These are phyloP conservation scores for Leptoclinus maculatus DNA, from an alignment of 2,797 vertebrate species.

Conservation along the genomic window DNA sequence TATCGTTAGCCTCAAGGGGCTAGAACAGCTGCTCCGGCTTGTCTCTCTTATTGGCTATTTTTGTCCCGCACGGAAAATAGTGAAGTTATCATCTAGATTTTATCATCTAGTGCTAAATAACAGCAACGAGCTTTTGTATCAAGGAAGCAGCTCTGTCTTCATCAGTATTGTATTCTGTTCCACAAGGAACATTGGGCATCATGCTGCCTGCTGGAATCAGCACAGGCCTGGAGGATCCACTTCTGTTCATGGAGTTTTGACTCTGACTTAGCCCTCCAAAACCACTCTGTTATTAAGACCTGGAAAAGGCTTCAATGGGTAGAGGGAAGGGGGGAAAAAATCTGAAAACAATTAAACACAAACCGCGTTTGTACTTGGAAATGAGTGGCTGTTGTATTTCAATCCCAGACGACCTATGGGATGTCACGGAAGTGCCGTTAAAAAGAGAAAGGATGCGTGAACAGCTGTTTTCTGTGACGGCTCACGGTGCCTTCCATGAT, in stretches of 20 bases:
- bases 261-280: constrained; percentile 66
- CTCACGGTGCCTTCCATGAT: constrained; percentile 77
- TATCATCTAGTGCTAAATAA: constrained; percentile 4
- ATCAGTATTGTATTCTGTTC: constrained; percentile 33
- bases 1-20: neutral
- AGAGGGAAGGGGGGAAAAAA: constrained; percentile 64
- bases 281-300: constrained; percentile 74
- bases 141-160: constrained; percentile 12
- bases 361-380: constrained; percentile 78
- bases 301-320: constrained; percentile 65
- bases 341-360: constrained; percentile 85
- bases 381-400: constrained; percentile 80
- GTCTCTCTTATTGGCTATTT: neutral
- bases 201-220: constrained; percentile 47
- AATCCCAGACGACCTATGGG: constrained; percentile 75
- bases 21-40: neutral
- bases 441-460: constrained; percentile 84
- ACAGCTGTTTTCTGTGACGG: constrained; percentile 83
- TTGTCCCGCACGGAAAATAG: too few species aligned
- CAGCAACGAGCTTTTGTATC: neutral
- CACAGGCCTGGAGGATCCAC: constrained; percentile 51
- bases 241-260: constrained; percentile 71
- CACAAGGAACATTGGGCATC: constrained; percentile 38
- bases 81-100: neutral
- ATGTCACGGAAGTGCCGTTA: constrained; percentile 81